Conservation (phyloP, 2,888 invertebrate species). For the Drosophila incognita region DNA sequence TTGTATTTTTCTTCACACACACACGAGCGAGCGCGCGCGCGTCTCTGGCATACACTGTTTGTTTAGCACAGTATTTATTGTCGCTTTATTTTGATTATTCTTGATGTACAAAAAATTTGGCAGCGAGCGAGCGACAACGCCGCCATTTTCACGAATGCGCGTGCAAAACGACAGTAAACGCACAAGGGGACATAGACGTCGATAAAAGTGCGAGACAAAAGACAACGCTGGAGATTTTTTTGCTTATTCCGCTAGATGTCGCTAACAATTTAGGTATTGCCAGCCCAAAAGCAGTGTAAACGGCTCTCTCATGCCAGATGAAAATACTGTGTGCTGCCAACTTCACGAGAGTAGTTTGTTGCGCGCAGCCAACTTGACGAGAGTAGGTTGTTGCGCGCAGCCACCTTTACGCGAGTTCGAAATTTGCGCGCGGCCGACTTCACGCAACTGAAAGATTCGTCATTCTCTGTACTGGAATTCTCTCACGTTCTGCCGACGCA, state of each 20-base stretch:
- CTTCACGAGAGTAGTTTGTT: constrained; percentile 36
- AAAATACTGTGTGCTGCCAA: constrained; percentile 26
- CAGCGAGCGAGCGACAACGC: constrained; percentile 82
- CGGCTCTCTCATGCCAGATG: constrained; percentile 30
- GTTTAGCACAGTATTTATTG: constrained; percentile 81
- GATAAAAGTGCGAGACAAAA: constrained; percentile 62
- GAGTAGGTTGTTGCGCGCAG: constrained; percentile 36
- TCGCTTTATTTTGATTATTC: constrained; percentile 85
- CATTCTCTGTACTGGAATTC: constrained; percentile 49
- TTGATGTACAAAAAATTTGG: constrained; percentile 85
- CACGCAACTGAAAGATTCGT: constrained; percentile 42
- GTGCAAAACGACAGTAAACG: constrained; percentile 73
- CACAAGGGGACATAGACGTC: constrained; percentile 51
- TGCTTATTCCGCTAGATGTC: constrained; percentile 39
- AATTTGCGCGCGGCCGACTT: constrained; percentile 44
- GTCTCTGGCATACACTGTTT: constrained; percentile 55
- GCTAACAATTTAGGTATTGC: constrained; percentile 30
- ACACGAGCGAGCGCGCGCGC: constrained; percentile 54
- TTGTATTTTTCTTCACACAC: constrained; percentile 42
- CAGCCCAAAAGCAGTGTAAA: constrained; percentile 18
- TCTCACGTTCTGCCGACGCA: constrained; percentile 35
- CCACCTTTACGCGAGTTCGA: constrained; percentile 40
- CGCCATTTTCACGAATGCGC: constrained; percentile 85
- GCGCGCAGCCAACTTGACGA: constrained; percentile 47
- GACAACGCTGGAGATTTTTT: constrained; percentile 59